These are phyloP conservation scores for Nebria ingens DNA, from an alignment of 1,140 invertebrate genomes.

Conservation along the genomic window DNA sequence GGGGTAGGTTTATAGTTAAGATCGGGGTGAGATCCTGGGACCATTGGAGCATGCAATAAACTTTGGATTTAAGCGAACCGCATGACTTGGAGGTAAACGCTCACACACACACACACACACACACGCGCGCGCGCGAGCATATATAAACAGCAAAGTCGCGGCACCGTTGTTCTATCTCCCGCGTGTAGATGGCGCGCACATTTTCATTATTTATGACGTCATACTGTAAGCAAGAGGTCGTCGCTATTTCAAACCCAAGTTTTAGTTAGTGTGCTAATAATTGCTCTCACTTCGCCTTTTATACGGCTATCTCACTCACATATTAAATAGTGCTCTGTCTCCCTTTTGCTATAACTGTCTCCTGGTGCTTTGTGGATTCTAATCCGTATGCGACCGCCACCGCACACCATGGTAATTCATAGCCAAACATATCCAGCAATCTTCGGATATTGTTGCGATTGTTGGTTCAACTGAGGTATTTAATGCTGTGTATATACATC, in stretches of 20 bases:
- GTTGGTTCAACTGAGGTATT: neutral
- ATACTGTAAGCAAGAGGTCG: constrained; percentile 28
- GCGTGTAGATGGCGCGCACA: constrained; percentile 12
- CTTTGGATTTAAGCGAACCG: constrained; percentile 30
- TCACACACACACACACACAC: constrained; percentile 16
- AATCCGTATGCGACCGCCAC: constrained; percentile 12
- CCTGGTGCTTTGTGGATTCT: constrained; percentile 13
- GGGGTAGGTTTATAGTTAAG: constrained; percentile 26
- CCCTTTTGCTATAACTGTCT: constrained; percentile 15
- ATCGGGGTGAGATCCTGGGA: constrained; percentile 28
- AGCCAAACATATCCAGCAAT: neutral
- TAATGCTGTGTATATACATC: too few species aligned
- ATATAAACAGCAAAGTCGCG: constrained; percentile 6
- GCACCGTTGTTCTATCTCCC: neutral
- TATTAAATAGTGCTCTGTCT: too few species aligned
- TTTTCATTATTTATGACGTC: constrained; percentile 36
- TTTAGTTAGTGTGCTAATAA: constrained; percentile 33
- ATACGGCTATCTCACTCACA: neutral
- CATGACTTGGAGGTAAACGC: constrained; percentile 32
- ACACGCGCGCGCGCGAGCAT: constrained; percentile 9
- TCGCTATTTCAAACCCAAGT: constrained; percentile 30
- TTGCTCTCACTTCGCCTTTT: constrained; percentile 24
- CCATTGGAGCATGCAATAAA: constrained; percentile 31
- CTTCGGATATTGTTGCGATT: constrained; percentile 7
- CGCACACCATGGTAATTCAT: constrained; percentile 13